Evolutionary conservation across 2,113 vertebrate species (phyloP), one percentile per base, ranked within the genome.

Genomic region (Martes martes): DNA sequence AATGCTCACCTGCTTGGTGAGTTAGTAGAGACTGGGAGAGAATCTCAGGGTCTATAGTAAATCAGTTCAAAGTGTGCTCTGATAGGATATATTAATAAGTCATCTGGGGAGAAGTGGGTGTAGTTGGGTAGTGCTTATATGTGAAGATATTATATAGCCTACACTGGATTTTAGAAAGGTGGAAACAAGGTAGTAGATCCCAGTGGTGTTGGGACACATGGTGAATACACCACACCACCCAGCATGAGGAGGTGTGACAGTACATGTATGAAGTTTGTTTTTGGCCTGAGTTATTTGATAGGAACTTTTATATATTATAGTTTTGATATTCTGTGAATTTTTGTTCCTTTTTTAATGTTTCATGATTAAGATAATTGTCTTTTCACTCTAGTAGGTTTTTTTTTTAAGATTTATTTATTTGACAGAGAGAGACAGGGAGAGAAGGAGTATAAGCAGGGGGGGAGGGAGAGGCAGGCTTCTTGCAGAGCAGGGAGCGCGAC

Each of bases 321-420:
- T 94, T 97, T n/a, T 33, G 55, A 28, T 91, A 31, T 74, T 83
- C 73, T 90, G 67, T 91, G 42, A 82, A 81, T 67, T 78, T 97
- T 97, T 95, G 18, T 89, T 93, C 69, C 85, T 83, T 93, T 92
- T 50, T 63, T 92, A 67, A 65, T 83, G 73, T 83, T 78, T 97
- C 23, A 78, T 93, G 36, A 82, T 88, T 93, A 42, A 94, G 52
- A 84, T 78, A 1, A 39, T 94, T 96, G 89, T 91, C 15, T 91
- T 81, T 95, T 91, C 31, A 80, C 23, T 57, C 10, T 81, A 86
- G 47, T 92, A 67, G 18, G 61, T 93, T 57, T 57, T 93, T 92
- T 93, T 86, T 82, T 33, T 55, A 52, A 61, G 59, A 61, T 61
- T 61, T 59, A 59, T 59, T 24, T 61, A 26, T 61, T 61, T 26